Base-by-base conservation (phyloP, 1,140 invertebrate species). In the Drosophila ficusphila region DNA sequence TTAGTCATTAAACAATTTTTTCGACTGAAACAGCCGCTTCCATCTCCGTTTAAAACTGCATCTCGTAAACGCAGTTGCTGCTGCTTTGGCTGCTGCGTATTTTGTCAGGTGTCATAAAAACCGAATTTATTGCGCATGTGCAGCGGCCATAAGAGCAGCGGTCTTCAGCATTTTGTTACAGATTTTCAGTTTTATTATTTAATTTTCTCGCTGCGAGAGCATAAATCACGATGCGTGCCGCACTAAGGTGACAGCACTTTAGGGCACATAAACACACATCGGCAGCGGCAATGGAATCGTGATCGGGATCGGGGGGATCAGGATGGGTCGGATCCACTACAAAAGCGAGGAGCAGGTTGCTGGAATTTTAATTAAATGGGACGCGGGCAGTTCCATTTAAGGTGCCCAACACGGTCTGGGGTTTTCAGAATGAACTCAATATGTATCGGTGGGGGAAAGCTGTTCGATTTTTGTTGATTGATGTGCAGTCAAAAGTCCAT, bases 91-190 rank as follows among this genome's bases (percentile, higher is more conserved):
- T 81, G 77, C 81, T 86, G 83, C 77, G 79, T 90, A 90, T 90
- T 90, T 90, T 90, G 89, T 90, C 89, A 90, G 89, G 89, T 90
- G 89, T 89, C 89, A 90, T 90, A 90, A 90, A 90, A 89, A 76
- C 57, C 73, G 68, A 90, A 90, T 90, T 90, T 90, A 90, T 90
- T 85, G 83, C 89, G 79, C 89, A 90, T 90, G 89, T 86, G 79
- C 89, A 79, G 65, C 81, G 67, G 57, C 76, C 56, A 69, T 72
- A 61, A 58, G 56, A 39, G 68, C 27, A 73, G 70, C 68, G 25
- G 31, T 61, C 67, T 27, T 42, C 52, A 60, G 48, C 61, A 73
- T 78, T 78, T 78, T 78, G 76, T 79, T 79, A 79, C 76, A 79
- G 76, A 79, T 72, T 65, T 70, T 83, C 29, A 39, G 48, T 76